Evolutionary conservation across 2,797 vertebrate species (phyloP), one percentile per base, ranked within the genome.

Genomic region (Lycodopsis pacificus): DNA sequence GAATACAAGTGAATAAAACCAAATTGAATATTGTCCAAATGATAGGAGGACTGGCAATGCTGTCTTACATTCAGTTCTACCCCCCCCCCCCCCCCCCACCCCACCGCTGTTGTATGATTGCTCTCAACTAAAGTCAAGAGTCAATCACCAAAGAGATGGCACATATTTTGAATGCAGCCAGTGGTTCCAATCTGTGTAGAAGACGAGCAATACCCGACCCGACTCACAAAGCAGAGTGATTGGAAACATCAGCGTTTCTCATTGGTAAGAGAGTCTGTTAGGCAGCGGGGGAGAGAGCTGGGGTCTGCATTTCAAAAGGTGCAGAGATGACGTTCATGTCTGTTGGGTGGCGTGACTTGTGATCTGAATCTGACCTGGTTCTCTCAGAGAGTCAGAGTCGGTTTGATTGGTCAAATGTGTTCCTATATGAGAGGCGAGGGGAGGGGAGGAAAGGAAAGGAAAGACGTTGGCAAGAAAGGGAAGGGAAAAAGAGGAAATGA

Each of bases 91-190:
- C 30, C 30, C 30, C 27, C 27, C 27, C 27, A 3, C 27, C 27
- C 27, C n/a, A n/a, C n/a, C 30, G 4, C 30, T 1, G 30, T 25
- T 3, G 27, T 25, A 14, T 56, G 62, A 69, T 69, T 22, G 40
- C 67, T 80, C 40, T 73, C 44, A 14, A 64, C 66, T 80, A 7
- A 17, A 70, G 62, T 78, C 81, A 63, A 63, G 58, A 83, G 62
- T 71, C 71, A 54, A 71, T 65, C 54, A 64, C 62, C 49, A 71
- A 77, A 62, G 79, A 86, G 69, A 80, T 56, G 68, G 72, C 30
- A 20, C 65, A 34, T 40, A 30, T 57, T 81, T 66, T 73, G 58
- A 77, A 81, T 74, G 59, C 64, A 78, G 73, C 78, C 19, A 58
- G 73, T 15, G 17, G 22, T 9, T 73, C 74, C 82, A 67, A 72